Conservation (phyloP, 2,797 vertebrate species). For the Streptopelia turtur region DNA sequence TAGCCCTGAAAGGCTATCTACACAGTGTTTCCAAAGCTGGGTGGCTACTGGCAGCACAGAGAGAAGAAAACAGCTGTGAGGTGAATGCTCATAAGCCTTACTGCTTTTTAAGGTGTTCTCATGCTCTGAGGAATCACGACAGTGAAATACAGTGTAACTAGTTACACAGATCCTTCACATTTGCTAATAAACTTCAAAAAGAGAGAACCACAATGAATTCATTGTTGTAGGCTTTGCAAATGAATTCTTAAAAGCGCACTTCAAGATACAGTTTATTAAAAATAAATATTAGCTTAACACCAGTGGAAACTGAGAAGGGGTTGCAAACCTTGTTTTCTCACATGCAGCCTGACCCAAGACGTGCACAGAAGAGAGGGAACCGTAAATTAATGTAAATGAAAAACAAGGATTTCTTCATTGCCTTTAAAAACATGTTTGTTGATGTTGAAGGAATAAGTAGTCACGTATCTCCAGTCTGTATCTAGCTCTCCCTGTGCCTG, state of each 20-base stretch:
- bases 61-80: neutral
- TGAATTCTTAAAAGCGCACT: constrained; percentile 6
- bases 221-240: neutral
- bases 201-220: neutral
- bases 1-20: neutral
- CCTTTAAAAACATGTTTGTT: neutral
- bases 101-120: neutral
- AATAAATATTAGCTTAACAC: constrained; percentile 53
- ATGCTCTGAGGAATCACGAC: neutral
- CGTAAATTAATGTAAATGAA: constrained; percentile 17
- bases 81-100: neutral
- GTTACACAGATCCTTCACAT: neutral
- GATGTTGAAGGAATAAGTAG: neutral
- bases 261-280: constrained; percentile 15
- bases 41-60: neutral
- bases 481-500: neutral
- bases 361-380: neutral
- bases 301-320: constrained; percentile 17
- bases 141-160: neutral
- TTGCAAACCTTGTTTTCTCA: constrained; percentile 19
- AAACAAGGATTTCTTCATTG: neutral
- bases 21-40: neutral
- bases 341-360: neutral
- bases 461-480: neutral
- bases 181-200: neutral